Base-by-base conservation (phyloP, 2,888 invertebrate species). In the Amorpha juglandis region DNA sequence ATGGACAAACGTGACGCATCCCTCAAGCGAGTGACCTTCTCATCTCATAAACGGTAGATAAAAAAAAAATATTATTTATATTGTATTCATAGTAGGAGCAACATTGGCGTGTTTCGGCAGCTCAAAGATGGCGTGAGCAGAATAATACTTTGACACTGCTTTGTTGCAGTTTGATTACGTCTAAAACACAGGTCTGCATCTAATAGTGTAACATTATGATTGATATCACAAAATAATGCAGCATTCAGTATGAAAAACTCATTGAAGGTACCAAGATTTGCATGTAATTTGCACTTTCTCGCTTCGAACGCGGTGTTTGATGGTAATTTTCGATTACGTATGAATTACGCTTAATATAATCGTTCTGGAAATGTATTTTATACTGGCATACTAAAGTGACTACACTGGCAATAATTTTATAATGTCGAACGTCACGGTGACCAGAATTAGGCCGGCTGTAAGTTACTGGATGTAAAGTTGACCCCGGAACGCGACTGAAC, bases 61-160 rank as follows among this genome's bases (percentile, higher is more conserved):
- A 27, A 27, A 27, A 27, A 27, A 1, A 4, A 27, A 27, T 27
- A 27, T 45, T 45, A 45, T 45, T 45, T 0, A 27, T 12, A 19
- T 12, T 6, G 4, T 4, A n/a, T 47, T 38, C 33, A 7, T 81
- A 69, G 83, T 86, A 86, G 78, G 58, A 78, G 78, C 63, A 14
- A 8, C n/a, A 9, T 65, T 84, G 64, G 82, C 84, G 84, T 87
- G 86, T 76, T 76, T 27, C 27, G 27, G 27, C 1, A 33, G 16
- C 71, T 77, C 69, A 70, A 79, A 84, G 84, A 80, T 86, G 85
- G 83, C 87, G 86, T 86, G 87, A 79, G 78, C 71, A 11, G 62
- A 71, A 72, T 83, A 83, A 81, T 82, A 81, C 82, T 81, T 85
- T 85, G 84, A 87, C 87, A 87, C 83, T 76, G 70, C 65, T 65